Base-by-base conservation (phyloP, 2,113 vertebrate species). In the Thymallus thymallus region DNA sequence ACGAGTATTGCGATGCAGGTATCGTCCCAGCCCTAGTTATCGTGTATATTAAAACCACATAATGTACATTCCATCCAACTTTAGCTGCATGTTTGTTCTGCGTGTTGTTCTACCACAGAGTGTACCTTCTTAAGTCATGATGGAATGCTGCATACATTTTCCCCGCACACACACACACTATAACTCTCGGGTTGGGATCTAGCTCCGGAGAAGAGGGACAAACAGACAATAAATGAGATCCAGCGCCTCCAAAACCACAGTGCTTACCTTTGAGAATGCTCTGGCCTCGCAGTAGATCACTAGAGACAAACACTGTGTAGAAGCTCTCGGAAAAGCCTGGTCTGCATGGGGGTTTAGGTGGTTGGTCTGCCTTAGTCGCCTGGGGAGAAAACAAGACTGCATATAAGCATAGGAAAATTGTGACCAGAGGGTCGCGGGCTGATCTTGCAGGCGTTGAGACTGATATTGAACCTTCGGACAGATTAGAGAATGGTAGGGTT, bases 251-350 rank as follows among this genome's bases (percentile, higher is more conserved):
- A 85, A 79, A 77, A 80, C 63, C 46, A 69, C 76, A 45, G 76
- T 67, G 68, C 92, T 85, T 88, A 94, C 93, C 92, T 94, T 91
- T 93, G 78, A 93, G 88, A 79, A 92, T 88, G 85, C 84, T 90
- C 85, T 90, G 89, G 72, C 91, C 90, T 1, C 86, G 92, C 78
- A 92, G 88, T 6, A 88, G 67, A 56, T 92, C 91, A 85, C 89
- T 90, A 23, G 92, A 86, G 89, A 94, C 85, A 75, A 93, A 91
- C 83, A 94, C 87, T n/a, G 90, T 93, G 89, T 93, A 94, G 90
- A 93, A 93, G 89, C 88, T 92, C 86, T 92, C 89, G 87, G 92
- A 92, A 91, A 94, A 94, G 81, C 93, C 93, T 30, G 92, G 89
- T 87, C 87, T 85, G 83, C 93, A 93, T 1, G 83, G 84, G 67